A percentile compares a stretch with the other conserved stretches of the same genome.
Evolutionary conservation across 2,888 invertebrate species (phyloP).

Genomic region (Cenopis cana): DNA sequence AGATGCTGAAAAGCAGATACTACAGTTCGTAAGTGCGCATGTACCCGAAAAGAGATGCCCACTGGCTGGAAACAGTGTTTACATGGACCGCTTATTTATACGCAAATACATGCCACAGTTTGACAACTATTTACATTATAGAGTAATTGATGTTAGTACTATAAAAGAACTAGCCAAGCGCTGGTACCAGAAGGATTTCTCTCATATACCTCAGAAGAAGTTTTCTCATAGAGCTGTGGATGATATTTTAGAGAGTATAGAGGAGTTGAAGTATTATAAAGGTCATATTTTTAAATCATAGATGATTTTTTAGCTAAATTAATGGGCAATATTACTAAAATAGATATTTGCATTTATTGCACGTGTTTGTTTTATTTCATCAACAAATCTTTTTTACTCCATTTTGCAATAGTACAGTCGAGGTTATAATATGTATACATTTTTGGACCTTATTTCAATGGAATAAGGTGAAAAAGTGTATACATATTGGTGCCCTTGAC

Average conservation of each 20-base stretch:
- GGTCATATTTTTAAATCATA: slow-evolving; percentile 85
- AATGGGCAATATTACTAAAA: background rate
- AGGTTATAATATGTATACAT: too few relatives aligned
- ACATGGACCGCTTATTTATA: slow-evolving; percentile 94
- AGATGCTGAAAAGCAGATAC: slow-evolving; percentile 89
- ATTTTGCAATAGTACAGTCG: too few relatives aligned
- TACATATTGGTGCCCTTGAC: too few relatives aligned
- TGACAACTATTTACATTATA: slow-evolving; percentile 93
- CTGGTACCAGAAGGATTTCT: slow-evolving; percentile 89
- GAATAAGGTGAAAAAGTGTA: too few relatives aligned
- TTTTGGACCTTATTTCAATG: too few relatives aligned
- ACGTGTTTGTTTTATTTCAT: background rate
- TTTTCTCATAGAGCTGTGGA: slow-evolving; percentile 90
- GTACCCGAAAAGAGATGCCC: slow-evolving; percentile 87
- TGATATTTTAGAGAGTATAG: slow-evolving; percentile 94
- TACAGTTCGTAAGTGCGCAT: slow-evolving; percentile 89
- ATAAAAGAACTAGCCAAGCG: slow-evolving; percentile 93
- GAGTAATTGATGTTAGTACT: slow-evolving; percentile 96
- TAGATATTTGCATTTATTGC: background rate
- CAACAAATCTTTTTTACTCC: background rate
- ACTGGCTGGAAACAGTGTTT: slow-evolving; percentile 94
- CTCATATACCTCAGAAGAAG: slow-evolving; percentile 86
- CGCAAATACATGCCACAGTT: slow-evolving; percentile 92
- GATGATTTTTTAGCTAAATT: background rate
- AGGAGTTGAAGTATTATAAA: slow-evolving; percentile 93